Evolutionary conservation across 1,140 invertebrate species (phyloP).

Genomic region (Magallana gigas): DNA sequence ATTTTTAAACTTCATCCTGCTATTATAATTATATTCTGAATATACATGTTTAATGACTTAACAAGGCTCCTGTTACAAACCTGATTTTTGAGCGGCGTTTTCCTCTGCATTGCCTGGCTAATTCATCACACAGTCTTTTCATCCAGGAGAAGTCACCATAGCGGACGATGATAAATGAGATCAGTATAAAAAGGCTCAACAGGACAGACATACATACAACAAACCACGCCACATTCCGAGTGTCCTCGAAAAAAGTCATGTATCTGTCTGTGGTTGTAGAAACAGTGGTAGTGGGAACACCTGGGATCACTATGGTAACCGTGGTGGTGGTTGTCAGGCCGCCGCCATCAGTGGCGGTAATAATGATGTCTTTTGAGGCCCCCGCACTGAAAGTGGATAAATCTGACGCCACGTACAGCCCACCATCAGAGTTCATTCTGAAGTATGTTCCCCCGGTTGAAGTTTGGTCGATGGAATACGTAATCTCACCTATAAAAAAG

Average conservation of each 20-base stretch:
- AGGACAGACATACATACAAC: background rate
- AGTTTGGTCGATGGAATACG: constrained; percentile 1
- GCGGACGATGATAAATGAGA: too few species aligned
- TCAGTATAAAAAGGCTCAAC: too few species aligned
- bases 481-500: background rate
- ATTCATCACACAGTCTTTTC: too few species aligned
- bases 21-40: too few species aligned
- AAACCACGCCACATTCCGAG: background rate
- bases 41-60: too few species aligned
- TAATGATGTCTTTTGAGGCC: background rate
- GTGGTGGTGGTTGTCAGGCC: constrained; percentile 15
- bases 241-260: constrained; percentile 43
- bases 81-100: too few species aligned
- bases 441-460: background rate
- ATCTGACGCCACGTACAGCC: background rate
- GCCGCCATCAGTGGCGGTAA: constrained; percentile 29
- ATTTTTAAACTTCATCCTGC: too few species aligned
- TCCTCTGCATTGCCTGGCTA: too few species aligned
- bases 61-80: too few species aligned
- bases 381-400: background rate
- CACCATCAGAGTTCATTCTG: background rate
- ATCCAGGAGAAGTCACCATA: too few species aligned
- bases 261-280: background rate
- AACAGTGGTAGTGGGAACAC: too few species aligned
- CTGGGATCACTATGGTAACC: too few species aligned